Percentiles rank a stretch among this genome's conserved stretches.
These are phyloP conservation scores for Zophobas morio DNA, from an alignment of 1,140 invertebrate species.

Conservation along the genomic window DNA sequence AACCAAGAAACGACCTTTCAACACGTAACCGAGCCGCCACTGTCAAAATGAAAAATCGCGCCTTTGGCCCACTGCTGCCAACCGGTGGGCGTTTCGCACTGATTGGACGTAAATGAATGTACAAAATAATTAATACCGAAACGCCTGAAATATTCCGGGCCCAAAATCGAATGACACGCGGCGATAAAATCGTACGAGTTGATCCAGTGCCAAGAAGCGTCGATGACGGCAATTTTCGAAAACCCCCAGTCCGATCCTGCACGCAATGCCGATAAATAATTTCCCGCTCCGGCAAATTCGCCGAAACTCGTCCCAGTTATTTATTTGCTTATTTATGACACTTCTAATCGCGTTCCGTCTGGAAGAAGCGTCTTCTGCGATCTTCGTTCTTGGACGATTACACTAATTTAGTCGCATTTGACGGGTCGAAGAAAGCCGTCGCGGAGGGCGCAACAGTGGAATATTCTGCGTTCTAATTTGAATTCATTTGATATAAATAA, in stretches of 20 bases:
- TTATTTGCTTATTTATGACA: slow-evolving; percentile 43
- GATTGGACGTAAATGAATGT: slow-evolving; percentile 35
- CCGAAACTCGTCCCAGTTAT: slow-evolving; percentile 36
- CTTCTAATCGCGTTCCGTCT: slow-evolving; percentile 24
- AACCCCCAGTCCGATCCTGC: not conserved
- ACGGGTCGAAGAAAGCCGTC: not conserved
- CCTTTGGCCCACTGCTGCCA: not conserved
- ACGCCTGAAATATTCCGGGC: slow-evolving; percentile 1
- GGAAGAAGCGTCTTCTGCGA: slow-evolving; percentile 20
- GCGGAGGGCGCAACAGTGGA: slow-evolving; percentile 19
- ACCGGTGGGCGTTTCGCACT: slow-evolving; percentile 21
- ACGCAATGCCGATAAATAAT: slow-evolving; percentile 12
- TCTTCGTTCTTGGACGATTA: slow-evolving; percentile 33
- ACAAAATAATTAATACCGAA: slow-evolving; percentile 28
- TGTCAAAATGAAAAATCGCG: not conserved
- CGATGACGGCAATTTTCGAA: not conserved
- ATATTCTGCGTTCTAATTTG: slow-evolving; percentile 56
- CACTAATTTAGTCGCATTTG: slow-evolving; percentile 39
- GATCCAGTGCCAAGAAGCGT: slow-evolving; percentile 1
- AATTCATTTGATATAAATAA: slow-evolving; percentile 54
- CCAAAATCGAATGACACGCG: slow-evolving; percentile 3
- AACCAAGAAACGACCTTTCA: too few species aligned
- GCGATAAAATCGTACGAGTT: slow-evolving; percentile 6
- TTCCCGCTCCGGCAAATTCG: slow-evolving; percentile 16
- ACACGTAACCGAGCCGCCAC: too few species aligned